Percentiles rank a stretch among this genome's conserved stretches.
phyloP scores from a whole-genome alignment of 1,140 invertebrate genomes.

The Drosophila orosa region DNA sequence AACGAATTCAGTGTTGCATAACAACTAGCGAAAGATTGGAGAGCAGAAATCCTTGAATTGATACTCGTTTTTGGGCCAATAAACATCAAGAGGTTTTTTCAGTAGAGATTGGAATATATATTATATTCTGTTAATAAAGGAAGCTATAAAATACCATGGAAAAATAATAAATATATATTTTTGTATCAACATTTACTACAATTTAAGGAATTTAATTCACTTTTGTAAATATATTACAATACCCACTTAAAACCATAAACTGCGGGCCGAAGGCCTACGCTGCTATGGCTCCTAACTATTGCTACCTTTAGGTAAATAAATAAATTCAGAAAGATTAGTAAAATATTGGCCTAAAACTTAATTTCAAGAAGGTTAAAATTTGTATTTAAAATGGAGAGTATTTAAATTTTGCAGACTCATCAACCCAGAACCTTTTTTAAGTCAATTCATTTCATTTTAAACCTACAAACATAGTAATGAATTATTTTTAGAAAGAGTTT shows the following conservation, averaged over 20 bases:
- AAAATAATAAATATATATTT: neutral
- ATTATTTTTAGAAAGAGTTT: neutral
- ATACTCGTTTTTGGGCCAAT: conserved; percentile 5
- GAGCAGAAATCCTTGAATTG: neutral
- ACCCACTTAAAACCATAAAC: neutral
- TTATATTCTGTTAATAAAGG: neutral
- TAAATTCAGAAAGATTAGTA: too few relatives aligned
- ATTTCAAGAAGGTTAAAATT: too few relatives aligned
- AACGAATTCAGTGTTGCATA: conserved; percentile 8
- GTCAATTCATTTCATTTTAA: too few relatives aligned
- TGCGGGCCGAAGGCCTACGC: too few relatives aligned
- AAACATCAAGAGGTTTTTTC: conserved; percentile 4
- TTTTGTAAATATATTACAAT: neutral
- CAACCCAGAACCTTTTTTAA: too few relatives aligned
- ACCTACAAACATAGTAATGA: too few relatives aligned
- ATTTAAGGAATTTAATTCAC: too few relatives aligned
- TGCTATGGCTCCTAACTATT: too few relatives aligned
- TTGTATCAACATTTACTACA: neutral
- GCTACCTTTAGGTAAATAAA: too few relatives aligned
- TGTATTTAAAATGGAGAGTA: too few relatives aligned
- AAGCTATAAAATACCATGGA: neutral
- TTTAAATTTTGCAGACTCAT: too few relatives aligned
- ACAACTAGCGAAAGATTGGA: neutral
- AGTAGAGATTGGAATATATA: neutral
- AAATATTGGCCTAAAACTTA: too few relatives aligned